A percentile compares a stretch with the other conserved stretches of the same genome.
Evolutionary conservation across 1,140 invertebrate genomes (phyloP).

Genomic region (roundworm (Caenorhabditis elegans)): WBcel235 BX284602.5:6774501-6775000

Average conservation of each 20-base stretch:
- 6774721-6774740: background rate
- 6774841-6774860: constrained; percentile 21
- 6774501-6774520: background rate
- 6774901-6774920: background rate
- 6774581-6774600: constrained; percentile 12
- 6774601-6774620: background rate
- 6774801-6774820: background rate
- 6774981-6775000: background rate
- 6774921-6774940: background rate
- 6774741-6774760: background rate
- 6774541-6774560: background rate
- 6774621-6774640: background rate
- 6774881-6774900: background rate
- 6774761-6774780: background rate
- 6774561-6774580: background rate
- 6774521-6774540: background rate
- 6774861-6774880: background rate
- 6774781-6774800: background rate
- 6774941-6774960: background rate
- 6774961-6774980: constrained; percentile 15
- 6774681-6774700: background rate
- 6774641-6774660: background rate
- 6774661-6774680: background rate
- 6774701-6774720: background rate
- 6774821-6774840: constrained; percentile 1